Conservation (phyloP, 2,797 vertebrate genomes). For the Rhabdophis nuchalis region DNA sequence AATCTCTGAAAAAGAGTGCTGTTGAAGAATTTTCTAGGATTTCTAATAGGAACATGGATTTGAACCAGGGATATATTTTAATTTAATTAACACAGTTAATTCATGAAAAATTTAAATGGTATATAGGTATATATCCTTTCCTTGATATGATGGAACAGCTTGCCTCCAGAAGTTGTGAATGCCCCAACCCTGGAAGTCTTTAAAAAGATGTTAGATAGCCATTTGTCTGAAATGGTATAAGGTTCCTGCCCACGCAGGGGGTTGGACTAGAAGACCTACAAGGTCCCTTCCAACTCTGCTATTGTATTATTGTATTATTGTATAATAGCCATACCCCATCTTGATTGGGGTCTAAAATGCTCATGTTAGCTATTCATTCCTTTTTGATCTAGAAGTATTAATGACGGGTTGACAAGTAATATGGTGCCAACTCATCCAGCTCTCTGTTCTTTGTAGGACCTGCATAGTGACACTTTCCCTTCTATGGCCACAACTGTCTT, state of each 20-base stretch:
- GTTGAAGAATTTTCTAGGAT: not conserved
- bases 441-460: not conserved
- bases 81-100: not conserved
- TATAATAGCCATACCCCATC: not conserved
- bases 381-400: not conserved
- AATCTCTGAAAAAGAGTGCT: not conserved
- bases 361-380: not conserved
- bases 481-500: not conserved
- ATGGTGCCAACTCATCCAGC: not conserved
- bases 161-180: too few species aligned
- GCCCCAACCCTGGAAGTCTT: too few species aligned
- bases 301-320: too few species aligned
- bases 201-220: too few species aligned
- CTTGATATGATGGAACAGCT: not conserved
- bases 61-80: not conserved
- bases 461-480: constrained; percentile 1
- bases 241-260: too few species aligned
- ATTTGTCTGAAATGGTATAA: too few species aligned
- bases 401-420: not conserved
- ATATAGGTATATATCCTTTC: not conserved
- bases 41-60: not conserved
- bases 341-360: not conserved
- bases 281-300: too few species aligned
- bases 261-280: too few species aligned
- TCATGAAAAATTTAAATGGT: not conserved